Evolutionary conservation across 2,797 vertebrate genomes (phyloP), one percentile per base, ranked within the genome.

Genomic region (Channallabes apus): DNA sequence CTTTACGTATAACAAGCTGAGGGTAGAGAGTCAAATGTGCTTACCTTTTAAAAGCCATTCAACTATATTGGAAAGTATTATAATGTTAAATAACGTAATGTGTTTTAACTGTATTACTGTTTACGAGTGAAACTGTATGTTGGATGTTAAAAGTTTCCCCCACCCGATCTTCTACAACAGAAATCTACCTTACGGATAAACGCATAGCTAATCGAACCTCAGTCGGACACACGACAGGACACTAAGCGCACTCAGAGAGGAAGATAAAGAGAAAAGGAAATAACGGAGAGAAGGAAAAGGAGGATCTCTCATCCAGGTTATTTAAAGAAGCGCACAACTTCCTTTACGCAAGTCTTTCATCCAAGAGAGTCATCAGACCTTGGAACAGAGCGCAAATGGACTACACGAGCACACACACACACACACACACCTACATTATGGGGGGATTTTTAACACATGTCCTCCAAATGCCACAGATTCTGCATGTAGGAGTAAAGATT

Each of bases 251-350:
- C 2, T 6, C 46, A 27, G n/a, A 0, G 75, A 22, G 27, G 29
- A 35, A 24, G 54, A 0, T 41, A 35, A 20, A 76, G 27, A 73
- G 54, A 35, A 22, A 71, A 41, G 68, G 35, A 71, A 22, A 41
- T 22, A 20, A 41, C 38, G 35, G 69, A 29, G 29, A 58, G 71
- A 51, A 35, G 64, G 51, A 27, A 56, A 58, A 56, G 51, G 78
- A 22, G 32, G 58, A 79, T 38, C 29, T 35, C n/a, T 72, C 54
- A 22, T 58, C 35, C 75, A 15, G 76, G 75, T 17, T 87, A 64
- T 84, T 79, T 82, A 82, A 85, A 84, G 86, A n/a, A 79, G 58
- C 11, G 14, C 20, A 35, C 27, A 14, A 38, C 72, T n/a, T 38
- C 56, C 86, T 84, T 59, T 78, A 35, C 18, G 22, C 14, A 56